Evolutionary conservation across 2,797 vertebrate species (phyloP).

Genomic region (Sebastiscus tertius): DNA sequence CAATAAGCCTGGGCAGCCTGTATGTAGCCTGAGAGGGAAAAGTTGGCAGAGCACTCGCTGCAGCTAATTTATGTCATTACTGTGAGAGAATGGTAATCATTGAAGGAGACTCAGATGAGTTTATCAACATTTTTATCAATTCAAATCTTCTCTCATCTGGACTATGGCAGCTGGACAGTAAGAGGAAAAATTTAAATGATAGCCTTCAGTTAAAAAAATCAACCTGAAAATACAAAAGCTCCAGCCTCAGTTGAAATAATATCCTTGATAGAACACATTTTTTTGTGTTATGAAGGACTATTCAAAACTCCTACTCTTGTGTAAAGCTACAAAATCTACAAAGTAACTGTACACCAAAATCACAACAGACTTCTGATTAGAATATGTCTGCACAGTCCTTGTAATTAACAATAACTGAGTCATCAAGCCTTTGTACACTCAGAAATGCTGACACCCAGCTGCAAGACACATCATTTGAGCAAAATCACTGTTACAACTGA

Average conservation of each 20-base stretch:
- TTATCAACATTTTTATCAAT: neutral
- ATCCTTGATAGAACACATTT: neutral
- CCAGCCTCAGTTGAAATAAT: neutral
- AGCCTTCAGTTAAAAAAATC: neutral
- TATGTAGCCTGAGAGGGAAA: neutral
- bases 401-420: constrained; percentile 40
- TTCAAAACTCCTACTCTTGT: neutral
- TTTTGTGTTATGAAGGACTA: neutral
- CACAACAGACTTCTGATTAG: constrained; percentile 21
- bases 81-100: neutral
- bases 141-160: too few relatives aligned
- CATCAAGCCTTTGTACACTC: neutral
- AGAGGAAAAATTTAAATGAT: neutral
- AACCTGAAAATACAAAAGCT: neutral
- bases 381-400: constrained; percentile 10
- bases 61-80: neutral
- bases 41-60: neutral
- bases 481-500: constrained; percentile 23
- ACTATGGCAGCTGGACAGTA: neutral
- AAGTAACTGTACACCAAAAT: neutral
- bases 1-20: too few relatives aligned
- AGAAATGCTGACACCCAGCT: constrained; percentile 21
- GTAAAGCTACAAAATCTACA: neutral
- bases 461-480: constrained; percentile 31
- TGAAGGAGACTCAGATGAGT: neutral